Conservation (phyloP, 2,113 vertebrate species). For the Nerophis lumbriciformis region DNA sequence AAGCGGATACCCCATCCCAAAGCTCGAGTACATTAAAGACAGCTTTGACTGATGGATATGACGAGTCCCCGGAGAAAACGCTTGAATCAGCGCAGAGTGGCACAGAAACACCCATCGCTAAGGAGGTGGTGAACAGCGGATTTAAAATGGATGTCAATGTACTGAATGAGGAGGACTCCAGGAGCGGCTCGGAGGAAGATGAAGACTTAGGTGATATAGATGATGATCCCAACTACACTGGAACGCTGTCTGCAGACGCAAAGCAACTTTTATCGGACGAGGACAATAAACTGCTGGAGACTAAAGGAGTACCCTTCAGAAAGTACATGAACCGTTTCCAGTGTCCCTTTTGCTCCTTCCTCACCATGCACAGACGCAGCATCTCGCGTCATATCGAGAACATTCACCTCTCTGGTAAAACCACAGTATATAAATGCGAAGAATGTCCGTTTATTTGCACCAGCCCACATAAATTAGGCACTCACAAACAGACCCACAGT, state of each 20-base stretch:
- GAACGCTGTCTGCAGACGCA: conserved; percentile 78
- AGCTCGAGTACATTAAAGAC: conserved; percentile 76
- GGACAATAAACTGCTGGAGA: conserved; percentile 92
- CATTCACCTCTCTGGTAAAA: conserved; percentile 93
- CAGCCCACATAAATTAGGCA: conserved; percentile 86
- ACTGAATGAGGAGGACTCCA: conserved; percentile 80
- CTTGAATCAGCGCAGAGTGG: conserved; percentile 78
- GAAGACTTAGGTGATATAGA: conserved; percentile 87
- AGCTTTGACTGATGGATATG: conserved; percentile 73
- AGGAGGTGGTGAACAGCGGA: conserved; percentile 79
- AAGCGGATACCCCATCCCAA: conserved; percentile 74
- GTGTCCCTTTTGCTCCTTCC: conserved; percentile 95
- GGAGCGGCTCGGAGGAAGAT: conserved; percentile 88
- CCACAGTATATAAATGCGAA: conserved; percentile 93
- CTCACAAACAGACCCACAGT: conserved; percentile 89
- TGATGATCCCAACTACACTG: conserved; percentile 85
- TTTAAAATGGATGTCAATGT: conserved; percentile 80
- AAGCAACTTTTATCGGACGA: conserved; percentile 91
- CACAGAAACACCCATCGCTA: conserved; percentile 82
- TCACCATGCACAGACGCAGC: conserved; percentile 93
- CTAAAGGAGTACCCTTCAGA: conserved; percentile 92
- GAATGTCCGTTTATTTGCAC: conserved; percentile 96
- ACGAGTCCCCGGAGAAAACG: conserved; percentile 67
- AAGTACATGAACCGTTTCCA: conserved; percentile 96
- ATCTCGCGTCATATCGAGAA: conserved; percentile 98